Evolutionary conservation across 2,888 invertebrate genomes (phyloP).

Genomic region (Drosophila rellima): DNA sequence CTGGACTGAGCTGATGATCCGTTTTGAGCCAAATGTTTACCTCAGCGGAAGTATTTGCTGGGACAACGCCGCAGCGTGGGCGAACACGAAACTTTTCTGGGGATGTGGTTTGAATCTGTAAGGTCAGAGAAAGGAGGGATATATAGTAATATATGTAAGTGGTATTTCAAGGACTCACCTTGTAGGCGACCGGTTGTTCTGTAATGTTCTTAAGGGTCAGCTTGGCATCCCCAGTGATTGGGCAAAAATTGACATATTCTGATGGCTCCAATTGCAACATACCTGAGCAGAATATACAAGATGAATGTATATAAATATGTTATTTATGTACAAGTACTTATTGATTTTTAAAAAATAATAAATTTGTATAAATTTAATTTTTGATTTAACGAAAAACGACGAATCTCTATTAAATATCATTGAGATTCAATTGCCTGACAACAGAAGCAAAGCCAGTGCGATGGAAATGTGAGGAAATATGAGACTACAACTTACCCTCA

Average conservation of each 20-base stretch:
- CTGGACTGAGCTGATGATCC: slow-evolving; percentile 89
- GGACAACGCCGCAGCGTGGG: slow-evolving; percentile 93
- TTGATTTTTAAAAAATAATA: slow-evolving; percentile 24
- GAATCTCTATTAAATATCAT: slow-evolving; percentile 11
- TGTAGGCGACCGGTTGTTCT: slow-evolving; percentile 88
- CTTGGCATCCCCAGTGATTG: slow-evolving; percentile 83
- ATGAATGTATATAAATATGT: slow-evolving; percentile 6
- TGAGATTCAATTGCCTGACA: slow-evolving; percentile 30
- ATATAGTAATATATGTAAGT: neutral
- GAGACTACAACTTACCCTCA: slow-evolving; percentile 68
- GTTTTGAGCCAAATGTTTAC: slow-evolving; percentile 92
- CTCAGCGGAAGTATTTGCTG: slow-evolving; percentile 85
- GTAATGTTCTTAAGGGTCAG: slow-evolving; percentile 91
- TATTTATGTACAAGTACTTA: slow-evolving; percentile 6
- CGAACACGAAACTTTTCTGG: slow-evolving; percentile 97
- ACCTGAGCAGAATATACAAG: slow-evolving; percentile 79
- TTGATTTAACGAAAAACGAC: slow-evolving; percentile 21
- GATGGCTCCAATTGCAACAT: slow-evolving; percentile 89
- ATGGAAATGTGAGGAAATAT: neutral
- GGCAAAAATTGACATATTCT: slow-evolving; percentile 90
- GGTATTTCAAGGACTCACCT: slow-evolving; percentile 86
- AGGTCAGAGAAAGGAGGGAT: neutral
- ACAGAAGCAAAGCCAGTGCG: slow-evolving; percentile 20
- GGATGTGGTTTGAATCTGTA: slow-evolving; percentile 97
- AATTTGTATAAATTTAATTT: slow-evolving; percentile 31